A percentile compares a stretch with the other conserved stretches of the same genome.
These are phyloP conservation scores for Eupithecia centaureata DNA, from an alignment of 2,888 invertebrate species.

Conservation along the genomic window DNA sequence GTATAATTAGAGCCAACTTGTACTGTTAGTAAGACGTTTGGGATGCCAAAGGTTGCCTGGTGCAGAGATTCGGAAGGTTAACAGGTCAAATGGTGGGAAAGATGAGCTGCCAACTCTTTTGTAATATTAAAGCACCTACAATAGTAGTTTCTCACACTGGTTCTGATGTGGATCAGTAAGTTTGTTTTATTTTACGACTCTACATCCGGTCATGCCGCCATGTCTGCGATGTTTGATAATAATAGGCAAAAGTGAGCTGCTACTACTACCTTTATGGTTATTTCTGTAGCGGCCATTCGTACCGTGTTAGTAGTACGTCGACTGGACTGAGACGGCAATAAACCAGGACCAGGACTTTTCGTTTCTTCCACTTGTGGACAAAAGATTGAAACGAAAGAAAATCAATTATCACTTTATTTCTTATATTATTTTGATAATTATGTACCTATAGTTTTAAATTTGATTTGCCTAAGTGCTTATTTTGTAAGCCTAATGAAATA, in stretches of 20 bases:
- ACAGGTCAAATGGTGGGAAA: neutral
- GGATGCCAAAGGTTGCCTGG: neutral
- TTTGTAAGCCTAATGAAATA: no score
- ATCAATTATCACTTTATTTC: no score
- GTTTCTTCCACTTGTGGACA: no score
- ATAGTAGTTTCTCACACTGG: neutral
- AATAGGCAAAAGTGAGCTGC: neutral
- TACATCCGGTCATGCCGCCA: neutral
- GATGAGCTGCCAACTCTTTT: neutral
- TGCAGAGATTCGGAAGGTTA: neutral
- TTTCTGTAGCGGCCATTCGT: neutral
- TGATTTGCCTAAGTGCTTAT: no score
- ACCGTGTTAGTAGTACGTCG: neutral
- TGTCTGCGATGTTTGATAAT: neutral
- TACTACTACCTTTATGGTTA: no score
- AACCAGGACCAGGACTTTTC: no score
- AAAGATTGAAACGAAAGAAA: no score
- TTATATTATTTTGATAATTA: no score
- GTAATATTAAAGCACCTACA: neutral
- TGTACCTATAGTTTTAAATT: no score
- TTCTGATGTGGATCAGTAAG: neutral
- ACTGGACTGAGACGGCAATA: no score
- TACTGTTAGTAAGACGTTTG: neutral
- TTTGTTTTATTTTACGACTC: neutral
- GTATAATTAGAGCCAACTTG: neutral